phyloP scores from a whole-genome alignment of 1,140 invertebrate species.

The Frieseomelitta varia region DNA sequence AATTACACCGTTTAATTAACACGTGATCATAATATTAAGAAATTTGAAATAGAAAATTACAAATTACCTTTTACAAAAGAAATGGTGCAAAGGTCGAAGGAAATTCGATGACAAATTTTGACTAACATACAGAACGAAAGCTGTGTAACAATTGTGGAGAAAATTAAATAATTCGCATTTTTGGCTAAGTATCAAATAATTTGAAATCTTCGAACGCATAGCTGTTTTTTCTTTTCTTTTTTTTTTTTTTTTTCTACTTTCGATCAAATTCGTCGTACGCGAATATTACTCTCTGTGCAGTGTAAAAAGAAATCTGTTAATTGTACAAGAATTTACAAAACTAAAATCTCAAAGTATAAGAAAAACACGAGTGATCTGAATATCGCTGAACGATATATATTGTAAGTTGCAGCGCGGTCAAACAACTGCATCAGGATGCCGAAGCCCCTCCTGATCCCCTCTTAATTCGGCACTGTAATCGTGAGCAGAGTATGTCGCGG shows the following conservation, averaged over 20 bases:
- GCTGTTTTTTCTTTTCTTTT: too few species aligned
- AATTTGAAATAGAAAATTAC: not conserved
- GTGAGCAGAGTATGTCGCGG: conserved; percentile 49
- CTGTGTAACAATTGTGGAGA: not conserved
- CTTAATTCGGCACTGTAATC: conserved; percentile 54
- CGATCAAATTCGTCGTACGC: not conserved
- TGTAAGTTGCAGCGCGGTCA: not conserved
- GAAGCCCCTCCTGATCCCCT: conserved; percentile 38
- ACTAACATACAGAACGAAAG: not conserved
- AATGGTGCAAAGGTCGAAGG: not conserved
- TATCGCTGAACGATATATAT: not conserved
- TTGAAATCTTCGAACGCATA: not conserved
- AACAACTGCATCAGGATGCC: conserved; percentile 41
- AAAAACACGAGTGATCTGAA: not conserved
- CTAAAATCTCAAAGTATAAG: not conserved
- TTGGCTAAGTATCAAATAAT: not conserved
- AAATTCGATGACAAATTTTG: not conserved
- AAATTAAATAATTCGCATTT: not conserved
- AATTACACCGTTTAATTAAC: not conserved
- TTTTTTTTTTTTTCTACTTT: not conserved
- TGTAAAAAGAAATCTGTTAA: not conserved
- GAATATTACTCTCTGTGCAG: not conserved
- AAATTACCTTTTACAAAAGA: too few species aligned
- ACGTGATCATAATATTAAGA: not conserved
- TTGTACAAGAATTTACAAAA: not conserved